Percentiles rank a stretch among this genome's conserved stretches.
Conservation (phyloP, 2,888 invertebrate species). For the Catocala nupta region DNA sequence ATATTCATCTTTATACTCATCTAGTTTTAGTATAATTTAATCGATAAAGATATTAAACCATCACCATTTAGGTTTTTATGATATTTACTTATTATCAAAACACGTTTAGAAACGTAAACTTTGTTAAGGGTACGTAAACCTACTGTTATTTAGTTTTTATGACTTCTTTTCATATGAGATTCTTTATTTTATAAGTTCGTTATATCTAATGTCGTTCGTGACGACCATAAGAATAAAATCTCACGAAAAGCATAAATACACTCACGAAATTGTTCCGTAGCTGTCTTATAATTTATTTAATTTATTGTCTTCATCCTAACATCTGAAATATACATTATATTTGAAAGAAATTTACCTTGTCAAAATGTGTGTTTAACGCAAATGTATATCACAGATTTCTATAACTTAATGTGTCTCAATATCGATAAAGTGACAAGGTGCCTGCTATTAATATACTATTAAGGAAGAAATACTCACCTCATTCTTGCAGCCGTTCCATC, state of each 20-base stretch:
- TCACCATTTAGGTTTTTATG: constrained; percentile 28
- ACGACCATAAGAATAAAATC: constrained; percentile 20
- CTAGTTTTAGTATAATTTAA: constrained; percentile 24
- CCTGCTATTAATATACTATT: too few relatives aligned
- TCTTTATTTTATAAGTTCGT: constrained; percentile 22
- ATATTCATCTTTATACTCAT: constrained; percentile 12
- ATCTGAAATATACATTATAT: too few relatives aligned
- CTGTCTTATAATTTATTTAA: too few relatives aligned
- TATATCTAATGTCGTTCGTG: constrained; percentile 11
- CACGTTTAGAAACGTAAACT: constrained; percentile 17
- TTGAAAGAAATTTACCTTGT: too few relatives aligned
- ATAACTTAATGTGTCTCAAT: too few relatives aligned
- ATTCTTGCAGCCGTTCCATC: too few relatives aligned
- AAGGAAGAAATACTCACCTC: too few relatives aligned
- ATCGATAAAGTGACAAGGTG: too few relatives aligned
- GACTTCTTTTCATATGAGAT: constrained; percentile 20
- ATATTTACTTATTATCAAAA: constrained; percentile 21
- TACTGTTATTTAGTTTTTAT: constrained; percentile 26
- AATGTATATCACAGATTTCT: too few relatives aligned
- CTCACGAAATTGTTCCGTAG: too few relatives aligned
- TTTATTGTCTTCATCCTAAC: too few relatives aligned
- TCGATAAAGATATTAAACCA: constrained; percentile 23
- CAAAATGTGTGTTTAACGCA: too few relatives aligned
- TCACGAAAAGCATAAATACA: background rate
- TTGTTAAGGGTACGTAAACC: constrained; percentile 23